phyloP scores from a whole-genome alignment of 1,140 invertebrate species.

The Bombus impatiens region DNA sequence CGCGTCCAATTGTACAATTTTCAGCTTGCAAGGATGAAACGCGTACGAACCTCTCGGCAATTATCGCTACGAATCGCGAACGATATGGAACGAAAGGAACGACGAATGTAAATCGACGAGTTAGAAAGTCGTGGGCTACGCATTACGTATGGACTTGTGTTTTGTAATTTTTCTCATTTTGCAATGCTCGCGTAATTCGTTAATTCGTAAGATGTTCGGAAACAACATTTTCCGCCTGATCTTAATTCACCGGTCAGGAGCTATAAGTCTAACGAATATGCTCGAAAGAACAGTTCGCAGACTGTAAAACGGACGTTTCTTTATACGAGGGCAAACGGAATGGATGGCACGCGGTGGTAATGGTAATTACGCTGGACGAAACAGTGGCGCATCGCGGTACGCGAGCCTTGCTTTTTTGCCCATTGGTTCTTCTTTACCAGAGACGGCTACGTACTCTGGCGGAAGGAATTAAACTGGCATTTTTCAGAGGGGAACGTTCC shows the following conservation, averaged over 20 bases:
- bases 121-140: too few relatives aligned
- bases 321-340: background rate
- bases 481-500: background rate
- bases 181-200: too few relatives aligned
- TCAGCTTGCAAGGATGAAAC: too few relatives aligned
- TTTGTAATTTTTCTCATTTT: too few relatives aligned
- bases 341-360: background rate
- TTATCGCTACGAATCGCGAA: too few relatives aligned
- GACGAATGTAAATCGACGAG: too few relatives aligned
- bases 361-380: conserved; percentile 17
- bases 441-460: background rate
- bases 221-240: background rate
- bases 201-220: too few relatives aligned
- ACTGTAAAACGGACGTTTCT: conserved; percentile 33
- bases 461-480: conserved; percentile 33
- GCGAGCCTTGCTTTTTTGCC: background rate
- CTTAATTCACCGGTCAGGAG: too few relatives aligned
- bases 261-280: background rate
- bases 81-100: too few relatives aligned
- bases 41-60: too few relatives aligned
- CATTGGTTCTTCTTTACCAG: background rate
- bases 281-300: background rate
- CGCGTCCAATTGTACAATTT: too few relatives aligned
- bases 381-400: background rate
- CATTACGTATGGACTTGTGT: too few relatives aligned